A percentile compares a stretch with the other conserved stretches of the same genome.
Evolutionary conservation across 2,888 invertebrate species (phyloP).

Genomic region (Seira sanloemensis): DNA sequence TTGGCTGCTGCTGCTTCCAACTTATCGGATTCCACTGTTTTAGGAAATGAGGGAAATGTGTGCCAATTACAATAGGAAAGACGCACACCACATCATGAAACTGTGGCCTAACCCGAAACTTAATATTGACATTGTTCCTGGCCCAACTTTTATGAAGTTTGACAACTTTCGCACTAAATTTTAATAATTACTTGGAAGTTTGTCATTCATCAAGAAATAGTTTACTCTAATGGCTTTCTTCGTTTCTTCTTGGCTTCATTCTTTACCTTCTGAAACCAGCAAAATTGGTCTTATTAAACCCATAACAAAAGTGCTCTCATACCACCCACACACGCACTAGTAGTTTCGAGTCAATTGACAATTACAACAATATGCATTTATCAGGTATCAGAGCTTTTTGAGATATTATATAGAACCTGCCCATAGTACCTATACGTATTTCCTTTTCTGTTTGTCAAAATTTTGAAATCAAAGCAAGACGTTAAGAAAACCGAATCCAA

Average conservation of each 20-base stretch:
- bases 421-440: too few species aligned
- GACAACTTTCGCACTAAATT: not conserved
- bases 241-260: not conserved
- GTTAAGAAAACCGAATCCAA: too few species aligned
- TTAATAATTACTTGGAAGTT: not conserved
- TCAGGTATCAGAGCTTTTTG: too few species aligned
- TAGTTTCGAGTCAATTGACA: not conserved
- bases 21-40: too few species aligned
- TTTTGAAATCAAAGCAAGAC: too few species aligned
- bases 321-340: not conserved
- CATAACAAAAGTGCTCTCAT: not conserved
- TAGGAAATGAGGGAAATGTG: too few species aligned
- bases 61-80: too few species aligned
- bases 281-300: too few species aligned
- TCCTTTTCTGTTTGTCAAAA: too few species aligned
- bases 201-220: not conserved
- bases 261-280: not conserved
- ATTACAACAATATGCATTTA: not conserved
- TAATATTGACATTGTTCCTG: not conserved
- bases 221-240: not conserved
- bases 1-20: too few species aligned
- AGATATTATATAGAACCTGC: too few species aligned
- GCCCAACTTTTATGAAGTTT: not conserved
- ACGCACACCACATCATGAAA: too few species aligned
- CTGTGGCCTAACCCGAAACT: not conserved